Base-by-base conservation (phyloP, 1,140 invertebrate genomes). In the Drusus annulatus region DNA sequence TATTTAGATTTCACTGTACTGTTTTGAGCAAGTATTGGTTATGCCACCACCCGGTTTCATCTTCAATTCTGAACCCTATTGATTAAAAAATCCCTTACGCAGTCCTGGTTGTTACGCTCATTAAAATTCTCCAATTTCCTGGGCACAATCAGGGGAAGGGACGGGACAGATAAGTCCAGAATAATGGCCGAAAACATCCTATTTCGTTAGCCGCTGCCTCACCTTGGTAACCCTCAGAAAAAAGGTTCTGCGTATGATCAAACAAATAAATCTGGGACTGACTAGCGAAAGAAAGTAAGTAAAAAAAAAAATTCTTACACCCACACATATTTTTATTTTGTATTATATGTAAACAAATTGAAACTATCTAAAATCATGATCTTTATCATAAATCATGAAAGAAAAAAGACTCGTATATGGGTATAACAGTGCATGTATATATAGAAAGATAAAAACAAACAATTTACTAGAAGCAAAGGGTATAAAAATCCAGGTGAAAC, bases 231-330 rank as follows among this genome's bases (percentile, higher is more conserved):
- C 50, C 68, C 21, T 19, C 68, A 15, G 68, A 51, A 71, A 52
- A 69, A 71, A 52, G 68, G 68, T 71, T 68, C 28, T 19, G 5
- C 50, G 50, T 21, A 71, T 71, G 68, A 71, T 52, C 68, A 71
- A 71, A 71, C 68, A 51, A 52, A 71, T 71, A 65, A 65, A 65
- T 65, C 25, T 36, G 17, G 1, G 28, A 45, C 36, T 45, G 36
- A 45, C 36, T 45, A 45, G 10, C 36, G 7, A 13, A 45, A 45
- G 36, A 10, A 45, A 1, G 36, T 13, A 45, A 45, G 7, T 2
- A 36, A 36, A 36, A 36, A 36, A 36, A 36, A 2, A 36, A n/a
- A n/a, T n/a, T n/a, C n/a, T n/a, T n/a, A n/a, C n/a, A n/a, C n/a
- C n/a, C n/a, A n/a, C n/a, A n/a, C n/a, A n/a, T n/a, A n/a, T n/a